Conservation (phyloP, 2,797 vertebrate species). For the Pantherophis alleghaniensis region DNA sequence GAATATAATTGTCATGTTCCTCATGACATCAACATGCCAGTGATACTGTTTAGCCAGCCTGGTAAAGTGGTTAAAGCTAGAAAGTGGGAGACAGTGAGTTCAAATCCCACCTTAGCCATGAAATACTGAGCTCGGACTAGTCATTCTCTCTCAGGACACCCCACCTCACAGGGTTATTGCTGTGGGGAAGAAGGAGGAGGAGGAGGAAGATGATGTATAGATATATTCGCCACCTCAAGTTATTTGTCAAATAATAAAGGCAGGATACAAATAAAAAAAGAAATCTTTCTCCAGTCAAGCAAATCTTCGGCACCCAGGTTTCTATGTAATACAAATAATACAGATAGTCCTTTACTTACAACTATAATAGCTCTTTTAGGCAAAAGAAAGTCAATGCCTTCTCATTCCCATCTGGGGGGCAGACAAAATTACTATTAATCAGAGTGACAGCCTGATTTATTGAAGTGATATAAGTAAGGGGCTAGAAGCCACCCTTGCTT, state of each 20-base stretch:
- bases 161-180: background rate
- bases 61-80: no score
- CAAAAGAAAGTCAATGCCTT: background rate
- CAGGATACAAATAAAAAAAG: background rate
- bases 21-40: background rate
- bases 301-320: background rate
- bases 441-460: background rate
- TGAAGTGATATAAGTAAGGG: background rate
- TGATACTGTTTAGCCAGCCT: no score
- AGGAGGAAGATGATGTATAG: background rate
- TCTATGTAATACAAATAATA: background rate
- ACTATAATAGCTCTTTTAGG: background rate
- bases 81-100: background rate
- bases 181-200: background rate
- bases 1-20: background rate
- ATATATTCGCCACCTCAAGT: background rate
- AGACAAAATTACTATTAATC: background rate
- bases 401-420: background rate
- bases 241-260: background rate
- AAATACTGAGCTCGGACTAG: background rate
- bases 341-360: background rate
- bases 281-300: background rate
- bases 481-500: background rate
- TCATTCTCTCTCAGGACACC: background rate
- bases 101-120: background rate